Evolutionary conservation across 37 sponge, comb jelly and placozoan species (phyloP).

Genomic region (Agelas oroides): DNA sequence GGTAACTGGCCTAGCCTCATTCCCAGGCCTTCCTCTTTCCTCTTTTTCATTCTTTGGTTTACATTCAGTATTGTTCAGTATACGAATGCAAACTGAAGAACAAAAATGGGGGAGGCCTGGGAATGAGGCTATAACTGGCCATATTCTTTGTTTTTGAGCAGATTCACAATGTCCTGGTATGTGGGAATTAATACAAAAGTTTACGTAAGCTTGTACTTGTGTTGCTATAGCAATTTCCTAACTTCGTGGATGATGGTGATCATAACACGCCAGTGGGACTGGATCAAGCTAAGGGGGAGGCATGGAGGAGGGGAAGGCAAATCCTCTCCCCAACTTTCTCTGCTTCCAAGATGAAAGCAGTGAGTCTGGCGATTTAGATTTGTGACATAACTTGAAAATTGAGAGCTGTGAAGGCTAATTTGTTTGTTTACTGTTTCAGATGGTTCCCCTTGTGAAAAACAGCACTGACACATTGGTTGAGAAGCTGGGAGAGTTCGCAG

Average conservation of each 20-base stretch:
- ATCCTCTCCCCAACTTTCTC: conserved; percentile 74
- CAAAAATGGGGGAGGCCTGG: too few relatives aligned
- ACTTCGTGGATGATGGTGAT: neutral
- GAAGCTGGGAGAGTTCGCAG: conserved; percentile 28
- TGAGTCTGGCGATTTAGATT: neutral
- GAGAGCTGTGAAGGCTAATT: neutral
- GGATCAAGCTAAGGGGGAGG: conserved; percentile 44
- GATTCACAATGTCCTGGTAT: too few relatives aligned
- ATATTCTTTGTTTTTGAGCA: too few relatives aligned
- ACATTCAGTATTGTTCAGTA: too few relatives aligned
- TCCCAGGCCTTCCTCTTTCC: too few relatives aligned
- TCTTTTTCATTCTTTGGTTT: too few relatives aligned
- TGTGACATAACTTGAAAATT: neutral
- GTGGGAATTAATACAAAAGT: too few relatives aligned
- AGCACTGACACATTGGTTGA: conserved; percentile 29
- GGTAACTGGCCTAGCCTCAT: neutral
- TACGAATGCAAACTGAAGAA: too few relatives aligned
- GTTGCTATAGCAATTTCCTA: conserved; percentile 20
- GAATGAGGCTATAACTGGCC: too few relatives aligned
- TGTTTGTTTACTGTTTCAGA: conserved; percentile 21
- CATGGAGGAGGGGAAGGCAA: conserved; percentile 56
- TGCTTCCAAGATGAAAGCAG: conserved; percentile 70
- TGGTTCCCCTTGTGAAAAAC: conserved; percentile 67
- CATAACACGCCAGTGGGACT: conserved; percentile 20
- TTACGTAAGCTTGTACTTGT: too few relatives aligned